phyloP scores from a whole-genome alignment of 2,113 vertebrate species.

The Balaenoptera acutorostrata region DNA sequence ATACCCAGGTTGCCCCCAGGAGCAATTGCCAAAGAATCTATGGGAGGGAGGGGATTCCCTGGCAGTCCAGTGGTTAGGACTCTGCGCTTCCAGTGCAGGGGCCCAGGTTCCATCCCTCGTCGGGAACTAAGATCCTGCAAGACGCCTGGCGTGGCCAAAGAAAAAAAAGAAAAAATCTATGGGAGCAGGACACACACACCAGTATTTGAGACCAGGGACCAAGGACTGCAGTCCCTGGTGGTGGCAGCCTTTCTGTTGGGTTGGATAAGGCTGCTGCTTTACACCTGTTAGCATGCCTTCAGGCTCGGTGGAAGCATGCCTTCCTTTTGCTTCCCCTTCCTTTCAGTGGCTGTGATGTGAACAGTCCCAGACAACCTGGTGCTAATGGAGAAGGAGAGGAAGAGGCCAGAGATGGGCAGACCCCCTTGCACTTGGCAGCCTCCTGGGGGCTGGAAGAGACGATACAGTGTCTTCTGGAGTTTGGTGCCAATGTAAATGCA shows the following conservation, averaged over 20 bases:
- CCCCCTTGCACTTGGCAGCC: slow-evolving; percentile 93
- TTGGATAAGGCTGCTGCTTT: not conserved
- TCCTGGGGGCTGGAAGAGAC: slow-evolving; percentile 96
- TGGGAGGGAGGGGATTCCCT: not conserved
- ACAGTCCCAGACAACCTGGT: slow-evolving; percentile 92
- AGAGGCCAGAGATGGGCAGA: slow-evolving; percentile 95
- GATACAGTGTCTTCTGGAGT: slow-evolving; percentile 97
- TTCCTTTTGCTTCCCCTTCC: not conserved
- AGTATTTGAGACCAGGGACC: not conserved
- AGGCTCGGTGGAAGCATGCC: not conserved
- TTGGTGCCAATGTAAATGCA: slow-evolving; percentile 95
- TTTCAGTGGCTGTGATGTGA: slow-evolving; percentile 94
- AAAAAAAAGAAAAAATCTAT: not conserved
- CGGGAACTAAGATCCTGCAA: no score
- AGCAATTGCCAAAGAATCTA: not conserved
- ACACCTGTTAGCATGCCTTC: not conserved
- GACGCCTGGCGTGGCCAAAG: no score
- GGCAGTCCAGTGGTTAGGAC: no score
- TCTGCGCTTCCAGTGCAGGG: no score
- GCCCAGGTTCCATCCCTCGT: no score
- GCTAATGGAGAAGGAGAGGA: slow-evolving; percentile 95
- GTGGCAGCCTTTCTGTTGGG: not conserved
- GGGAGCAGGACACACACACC: no score
- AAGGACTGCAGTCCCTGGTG: not conserved
- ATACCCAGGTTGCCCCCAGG: not conserved